Evolutionary conservation across 2,113 vertebrate species (phyloP), one percentile per base, ranked within the genome.

Genomic region (Trogon melanurus): DNA sequence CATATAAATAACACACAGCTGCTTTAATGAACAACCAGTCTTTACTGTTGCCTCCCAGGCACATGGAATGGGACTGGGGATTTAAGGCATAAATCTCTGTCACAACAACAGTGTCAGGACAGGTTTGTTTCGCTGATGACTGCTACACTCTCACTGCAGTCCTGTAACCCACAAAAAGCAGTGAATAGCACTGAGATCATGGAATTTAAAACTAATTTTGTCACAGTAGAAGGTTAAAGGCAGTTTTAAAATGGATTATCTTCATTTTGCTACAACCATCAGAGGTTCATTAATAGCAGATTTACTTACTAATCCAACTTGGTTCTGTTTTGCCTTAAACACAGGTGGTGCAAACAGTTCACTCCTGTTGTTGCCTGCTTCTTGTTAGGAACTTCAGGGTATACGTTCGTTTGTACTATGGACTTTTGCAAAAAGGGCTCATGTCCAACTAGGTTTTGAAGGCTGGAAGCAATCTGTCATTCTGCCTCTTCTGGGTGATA

Each of bases 241-340:
- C 65, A 80, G 53, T 71, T 94, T 78, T 81, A 9, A 81, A 89
- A 78, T 56, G 22, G 26, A 93, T 91, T 92, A 44, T 92, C 57
- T 67, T 94, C 20, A 54, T 45, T 95, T 85, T 51, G 23, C 26
- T 91, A 69, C n/a, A 20, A 58, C 50, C 36, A 86, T 25, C 36
- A 58, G 41, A 73, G 30, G 10, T 6, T 87, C 85, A 93, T 89
- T 50, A 87, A 89, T 85, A 71, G 53, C 57, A 91, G 72, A 17
- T 87, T 79, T 64, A 69, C 56, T 83, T 93, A 81, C 17, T 75
- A 81, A 87, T 79, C 44, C 23, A 41, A 6, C 66, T 44, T 85
- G 79, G 53, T 85, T 75, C 29, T 89, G 8, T 79, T 93, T 75
- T 85, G 53, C 62, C 65, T 75, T 75, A 50, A 66, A 82, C 44